phyloP scores from a whole-genome alignment of 2,113 vertebrate species.

The Nothobranchius kuhntae region DNA sequence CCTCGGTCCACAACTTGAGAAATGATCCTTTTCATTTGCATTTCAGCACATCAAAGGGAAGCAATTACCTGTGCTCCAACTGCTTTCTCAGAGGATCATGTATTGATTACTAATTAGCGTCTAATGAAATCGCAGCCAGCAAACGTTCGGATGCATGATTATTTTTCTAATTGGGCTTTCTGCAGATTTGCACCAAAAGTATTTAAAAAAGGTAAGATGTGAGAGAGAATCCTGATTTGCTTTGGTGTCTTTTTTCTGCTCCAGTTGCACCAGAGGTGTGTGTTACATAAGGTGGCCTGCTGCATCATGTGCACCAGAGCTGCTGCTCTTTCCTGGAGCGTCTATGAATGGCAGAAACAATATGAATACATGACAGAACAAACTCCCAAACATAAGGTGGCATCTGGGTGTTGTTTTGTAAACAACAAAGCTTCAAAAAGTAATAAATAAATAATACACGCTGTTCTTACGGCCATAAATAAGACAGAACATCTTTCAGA shows the following conservation, averaged over 20 bases:
- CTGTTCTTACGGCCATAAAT: too few species aligned
- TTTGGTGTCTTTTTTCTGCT: conserved; percentile 59
- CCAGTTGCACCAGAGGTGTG: conserved; percentile 58
- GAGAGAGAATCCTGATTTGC: conserved; percentile 29
- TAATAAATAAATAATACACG: too few species aligned
- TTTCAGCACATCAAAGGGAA: conserved; percentile 57
- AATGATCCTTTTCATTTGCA: conserved; percentile 62
- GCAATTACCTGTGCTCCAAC: conserved; percentile 67
- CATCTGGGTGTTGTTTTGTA: not conserved
- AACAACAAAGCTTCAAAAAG: too few species aligned
- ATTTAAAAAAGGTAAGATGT: conserved; percentile 32
- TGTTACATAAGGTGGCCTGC: conserved; percentile 70
- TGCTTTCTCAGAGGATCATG: conserved; percentile 68
- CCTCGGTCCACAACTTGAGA: conserved; percentile 36
- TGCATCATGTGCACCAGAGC: conserved; percentile 48
- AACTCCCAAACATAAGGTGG: not conserved
- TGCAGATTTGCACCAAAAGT: conserved; percentile 34
- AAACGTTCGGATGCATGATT: conserved; percentile 41
- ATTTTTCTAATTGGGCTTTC: conserved; percentile 49
- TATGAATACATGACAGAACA: not conserved
- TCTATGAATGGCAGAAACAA: conserved; percentile 10
- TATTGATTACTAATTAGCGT: conserved; percentile 77
- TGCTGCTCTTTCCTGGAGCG: conserved; percentile 20
- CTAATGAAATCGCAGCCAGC: conserved; percentile 72
- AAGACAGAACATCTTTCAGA: too few species aligned